Base-by-base conservation (phyloP, 1,140 invertebrate species). In the Drosophila truncata region DNA sequence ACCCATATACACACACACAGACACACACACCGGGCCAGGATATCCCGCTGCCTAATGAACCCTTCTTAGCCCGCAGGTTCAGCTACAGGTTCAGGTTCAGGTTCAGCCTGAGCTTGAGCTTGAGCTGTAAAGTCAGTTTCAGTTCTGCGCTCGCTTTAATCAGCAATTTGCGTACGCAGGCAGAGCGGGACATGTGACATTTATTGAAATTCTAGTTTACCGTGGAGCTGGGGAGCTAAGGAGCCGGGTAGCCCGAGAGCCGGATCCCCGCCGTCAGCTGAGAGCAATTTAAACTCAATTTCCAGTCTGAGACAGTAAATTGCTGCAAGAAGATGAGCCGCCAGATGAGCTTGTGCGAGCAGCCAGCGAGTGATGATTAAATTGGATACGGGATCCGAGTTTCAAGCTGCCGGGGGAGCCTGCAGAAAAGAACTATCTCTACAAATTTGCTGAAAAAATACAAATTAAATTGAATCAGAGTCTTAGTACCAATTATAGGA, bases 31-130 rank as follows among this genome's bases (percentile, higher is more conserved):
- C 18, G 49, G 49, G 49, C 27, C 67, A 46, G 41, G 65, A 66
- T 67, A 64, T 65, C 62, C 83, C 64, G 74, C 65, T 55, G 81
- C 80, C 78, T 88, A 88, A 88, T 90, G 84, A 88, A 88, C 80
- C 85, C 84, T 88, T 84, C 69, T 72, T 41, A 35, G 39, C 44
- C 47, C 37, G 20, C 46, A 31, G 58, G 52, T 39, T 31, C 58
- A 33, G 39, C 33, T 55, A 27, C 54, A 57, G 50, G 35, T 49
- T 49, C 62, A 57, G 50, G 35, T 49, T 49, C 62, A 46, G 37
- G 35, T n/a, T 20, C 42, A n/a, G 16, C 23, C 31, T 25, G 7
- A 18, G 42, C 41, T 6, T 3, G 6, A 42, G 54, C 25, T 44
- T 23, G 37, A 57, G 42, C 49, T 50, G 44, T 27, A 13, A 18